A percentile compares a stretch with the other conserved stretches of the same genome.
Conservation (phyloP, 2,113 vertebrate species). For the Nesogale talazaci region DNA sequence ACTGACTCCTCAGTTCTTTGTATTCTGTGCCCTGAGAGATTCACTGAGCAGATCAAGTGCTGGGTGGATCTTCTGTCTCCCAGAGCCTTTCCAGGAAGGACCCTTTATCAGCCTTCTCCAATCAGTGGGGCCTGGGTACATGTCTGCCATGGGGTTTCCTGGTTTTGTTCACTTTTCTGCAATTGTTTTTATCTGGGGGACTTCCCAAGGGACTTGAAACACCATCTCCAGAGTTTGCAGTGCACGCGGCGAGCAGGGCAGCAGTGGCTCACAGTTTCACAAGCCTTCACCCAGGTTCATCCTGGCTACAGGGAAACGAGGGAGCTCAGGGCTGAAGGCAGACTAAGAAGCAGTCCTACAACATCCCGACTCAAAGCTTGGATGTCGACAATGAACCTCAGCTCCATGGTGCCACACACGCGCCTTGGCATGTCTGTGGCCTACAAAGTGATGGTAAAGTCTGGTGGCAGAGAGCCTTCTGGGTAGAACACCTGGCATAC, state of each 20-base stretch:
- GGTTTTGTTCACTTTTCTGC: not conserved
- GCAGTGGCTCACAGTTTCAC: conserved; percentile 51
- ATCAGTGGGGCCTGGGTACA: conserved; percentile 72
- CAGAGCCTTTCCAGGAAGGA: conserved; percentile 33
- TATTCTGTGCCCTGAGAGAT: conserved; percentile 80
- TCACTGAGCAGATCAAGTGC: conserved; percentile 84
- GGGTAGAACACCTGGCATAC: not conserved
- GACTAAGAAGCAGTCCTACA: conserved; percentile 52
- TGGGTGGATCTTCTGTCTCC: conserved; percentile 68
- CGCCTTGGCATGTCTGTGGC: conserved; percentile 57
- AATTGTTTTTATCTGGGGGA: conserved; percentile 68
- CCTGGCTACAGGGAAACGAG: conserved; percentile 55
- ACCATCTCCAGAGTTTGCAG: conserved; percentile 76
- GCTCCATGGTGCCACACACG: conserved; percentile 40
- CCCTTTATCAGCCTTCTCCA: conserved; percentile 65
- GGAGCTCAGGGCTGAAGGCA: conserved; percentile 66
- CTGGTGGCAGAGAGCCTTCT: conserved; percentile 57
- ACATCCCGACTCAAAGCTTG: no score
- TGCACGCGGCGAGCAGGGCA: conserved; percentile 60
- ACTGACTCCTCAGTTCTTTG: conserved; percentile 78
- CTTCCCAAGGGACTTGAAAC: conserved; percentile 74
- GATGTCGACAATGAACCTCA: conserved; percentile 68
- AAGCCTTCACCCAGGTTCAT: conserved; percentile 77
- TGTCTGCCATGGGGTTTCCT: not conserved
- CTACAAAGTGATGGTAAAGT: conserved; percentile 53